phyloP scores from a whole-genome alignment of 2,888 invertebrate species.

The Athetis lepigone region DNA sequence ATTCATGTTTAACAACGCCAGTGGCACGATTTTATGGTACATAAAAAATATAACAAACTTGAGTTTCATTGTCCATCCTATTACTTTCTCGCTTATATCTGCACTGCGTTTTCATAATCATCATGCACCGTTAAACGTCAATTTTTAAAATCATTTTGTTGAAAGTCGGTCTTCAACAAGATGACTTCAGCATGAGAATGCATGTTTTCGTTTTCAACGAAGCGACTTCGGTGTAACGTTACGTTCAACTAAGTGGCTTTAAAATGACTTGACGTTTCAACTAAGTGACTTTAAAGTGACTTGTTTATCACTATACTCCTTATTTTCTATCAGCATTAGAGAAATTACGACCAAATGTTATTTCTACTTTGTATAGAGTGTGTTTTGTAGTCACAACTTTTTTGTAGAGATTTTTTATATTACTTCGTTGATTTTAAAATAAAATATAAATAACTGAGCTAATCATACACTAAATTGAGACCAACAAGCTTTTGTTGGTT shows the following conservation, averaged over 20 bases:
- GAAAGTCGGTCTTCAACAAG: neutral
- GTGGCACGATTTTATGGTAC: neutral
- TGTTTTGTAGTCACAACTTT: no score
- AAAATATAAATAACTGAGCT: no score
- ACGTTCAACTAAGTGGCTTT: neutral
- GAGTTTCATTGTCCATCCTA: slow-evolving; percentile 69
- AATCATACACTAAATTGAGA: no score
- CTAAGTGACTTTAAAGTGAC: slow-evolving; percentile 20
- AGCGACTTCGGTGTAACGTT: neutral
- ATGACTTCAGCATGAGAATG: slow-evolving; percentile 8
- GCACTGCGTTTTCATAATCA: slow-evolving; percentile 88
- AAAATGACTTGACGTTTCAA: slow-evolving; percentile 10
- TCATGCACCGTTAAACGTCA: slow-evolving; percentile 78
- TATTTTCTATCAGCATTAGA: neutral
- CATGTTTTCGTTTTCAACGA: neutral
- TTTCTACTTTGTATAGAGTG: no score
- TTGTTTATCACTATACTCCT: no score
- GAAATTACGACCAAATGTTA: no score
- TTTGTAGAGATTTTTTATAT: no score
- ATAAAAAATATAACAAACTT: slow-evolving; percentile 37
- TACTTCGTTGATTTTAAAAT: no score
- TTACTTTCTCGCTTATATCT: slow-evolving; percentile 68
- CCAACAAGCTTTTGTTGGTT: no score
- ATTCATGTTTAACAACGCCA: no score
- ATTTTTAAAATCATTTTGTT: slow-evolving; percentile 22